These are phyloP conservation scores for Leptinotarsa juncta DNA, from an alignment of 2,888 invertebrate genomes.

Conservation along the genomic window DNA sequence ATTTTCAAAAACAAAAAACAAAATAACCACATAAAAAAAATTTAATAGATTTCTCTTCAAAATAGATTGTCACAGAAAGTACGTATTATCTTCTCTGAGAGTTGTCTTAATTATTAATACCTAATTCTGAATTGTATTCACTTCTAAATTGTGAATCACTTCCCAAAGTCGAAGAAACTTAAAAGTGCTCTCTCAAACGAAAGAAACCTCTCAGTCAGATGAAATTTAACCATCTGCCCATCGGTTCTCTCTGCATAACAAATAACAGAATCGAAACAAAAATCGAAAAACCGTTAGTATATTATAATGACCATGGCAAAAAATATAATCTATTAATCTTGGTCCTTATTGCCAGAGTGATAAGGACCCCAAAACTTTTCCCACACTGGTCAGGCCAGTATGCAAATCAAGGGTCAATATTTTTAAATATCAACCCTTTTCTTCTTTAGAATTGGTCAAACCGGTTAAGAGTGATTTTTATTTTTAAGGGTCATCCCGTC, in stretches of 20 bases:
- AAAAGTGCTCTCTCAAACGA: not conserved
- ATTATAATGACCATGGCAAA: constrained; percentile 30
- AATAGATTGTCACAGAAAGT: too few species aligned
- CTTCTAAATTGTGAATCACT: not conserved
- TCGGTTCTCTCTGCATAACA: not conserved
- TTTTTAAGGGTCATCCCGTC: constrained; percentile 53
- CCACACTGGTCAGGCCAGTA: constrained; percentile 62
- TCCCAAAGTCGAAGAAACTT: not conserved
- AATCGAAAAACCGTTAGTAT: constrained; percentile 42
- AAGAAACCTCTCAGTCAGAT: constrained; percentile 3
- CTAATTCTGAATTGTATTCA: too few species aligned
- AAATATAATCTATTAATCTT: constrained; percentile 4
- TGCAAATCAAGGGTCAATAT: constrained; percentile 63
- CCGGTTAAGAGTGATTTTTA: constrained; percentile 60
- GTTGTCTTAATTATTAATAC: too few species aligned
- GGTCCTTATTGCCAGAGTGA: constrained; percentile 29
- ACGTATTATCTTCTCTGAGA: too few species aligned
- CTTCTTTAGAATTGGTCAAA: constrained; percentile 55
- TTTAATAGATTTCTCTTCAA: too few species aligned
- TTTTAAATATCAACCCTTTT: constrained; percentile 56
- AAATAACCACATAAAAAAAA: too few species aligned
- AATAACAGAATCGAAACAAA: constrained; percentile 25
- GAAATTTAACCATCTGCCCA: constrained; percentile 29
- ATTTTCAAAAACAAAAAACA: too few species aligned
- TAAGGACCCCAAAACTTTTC: constrained; percentile 40